phyloP scores from a whole-genome alignment of 1,140 invertebrate genomes.

The Solenopsis fugax region DNA sequence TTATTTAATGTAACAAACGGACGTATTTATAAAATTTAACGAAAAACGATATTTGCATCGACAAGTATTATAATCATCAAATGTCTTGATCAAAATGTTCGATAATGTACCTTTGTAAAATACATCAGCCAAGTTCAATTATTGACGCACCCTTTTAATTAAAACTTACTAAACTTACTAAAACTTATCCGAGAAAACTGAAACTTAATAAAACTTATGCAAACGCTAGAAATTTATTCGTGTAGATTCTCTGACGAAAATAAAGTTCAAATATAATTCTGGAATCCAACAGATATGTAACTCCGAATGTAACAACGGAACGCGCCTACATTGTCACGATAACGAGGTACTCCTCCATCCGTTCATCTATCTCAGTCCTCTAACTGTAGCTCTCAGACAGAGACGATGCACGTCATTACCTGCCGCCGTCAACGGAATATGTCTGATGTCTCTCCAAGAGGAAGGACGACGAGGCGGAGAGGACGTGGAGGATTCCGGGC shows the following conservation, averaged over 20 bases:
- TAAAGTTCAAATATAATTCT: constrained; percentile 20
- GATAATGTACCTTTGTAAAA: background rate
- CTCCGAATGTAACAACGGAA: constrained; percentile 44
- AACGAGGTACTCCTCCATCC: constrained; percentile 44
- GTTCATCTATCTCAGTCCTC: constrained; percentile 57
- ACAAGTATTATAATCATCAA: background rate
- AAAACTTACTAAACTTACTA: constrained; percentile 11
- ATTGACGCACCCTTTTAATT: background rate
- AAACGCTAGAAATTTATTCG: background rate
- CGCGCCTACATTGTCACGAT: constrained; percentile 54
- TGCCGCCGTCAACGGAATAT: constrained; percentile 61
- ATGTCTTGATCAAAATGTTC: background rate
- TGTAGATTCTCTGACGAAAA: background rate
- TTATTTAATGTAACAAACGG: background rate
- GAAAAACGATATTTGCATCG: background rate
- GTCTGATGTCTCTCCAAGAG: constrained; percentile 66
- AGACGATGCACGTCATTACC: constrained; percentile 69
- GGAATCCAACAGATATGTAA: constrained; percentile 22
- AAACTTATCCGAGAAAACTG: background rate
- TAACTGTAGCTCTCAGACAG: constrained; percentile 33
- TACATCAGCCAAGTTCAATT: background rate
- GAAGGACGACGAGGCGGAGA: constrained; percentile 47
- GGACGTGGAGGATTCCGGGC: constrained; percentile 37
- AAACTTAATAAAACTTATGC: background rate
- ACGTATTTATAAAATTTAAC: no score